phyloP scores from a whole-genome alignment of 2,113 vertebrate species.

The Panurus biarmicus region DNA sequence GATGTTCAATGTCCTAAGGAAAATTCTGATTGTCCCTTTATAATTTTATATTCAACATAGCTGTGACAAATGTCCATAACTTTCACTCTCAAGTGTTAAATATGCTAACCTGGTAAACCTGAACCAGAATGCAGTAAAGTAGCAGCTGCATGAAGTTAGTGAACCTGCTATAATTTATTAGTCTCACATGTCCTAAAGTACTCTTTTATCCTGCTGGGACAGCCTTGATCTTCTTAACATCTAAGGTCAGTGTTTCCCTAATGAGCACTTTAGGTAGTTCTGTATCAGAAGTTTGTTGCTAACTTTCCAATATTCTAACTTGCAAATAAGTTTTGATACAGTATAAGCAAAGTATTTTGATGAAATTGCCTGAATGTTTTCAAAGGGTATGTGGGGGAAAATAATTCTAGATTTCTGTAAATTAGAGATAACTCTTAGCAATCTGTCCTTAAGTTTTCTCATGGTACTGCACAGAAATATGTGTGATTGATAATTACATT shows the following conservation, averaged over 20 bases:
- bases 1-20: not conserved
- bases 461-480: not conserved
- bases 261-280: not conserved
- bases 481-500: not conserved
- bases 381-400: not conserved
- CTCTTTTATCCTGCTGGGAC: not conserved
- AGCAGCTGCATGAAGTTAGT: not conserved
- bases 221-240: not conserved
- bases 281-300: not conserved
- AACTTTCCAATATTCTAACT: not conserved
- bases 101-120: not conserved
- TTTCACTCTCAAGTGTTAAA: not conserved
- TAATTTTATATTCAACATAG: not conserved
- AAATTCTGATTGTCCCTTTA: not conserved
- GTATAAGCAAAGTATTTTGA: not conserved
- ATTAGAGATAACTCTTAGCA: not conserved
- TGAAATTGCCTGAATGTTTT: not conserved
- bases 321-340: not conserved
- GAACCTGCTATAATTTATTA: not conserved
- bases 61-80: not conserved
- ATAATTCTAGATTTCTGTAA: not conserved
- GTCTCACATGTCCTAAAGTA: not conserved
- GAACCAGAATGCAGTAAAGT: not conserved
- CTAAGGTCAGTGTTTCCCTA: not conserved
- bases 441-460: not conserved